Conservation (phyloP, 2,113 vertebrate genomes). For the Morone saxatilis region DNA sequence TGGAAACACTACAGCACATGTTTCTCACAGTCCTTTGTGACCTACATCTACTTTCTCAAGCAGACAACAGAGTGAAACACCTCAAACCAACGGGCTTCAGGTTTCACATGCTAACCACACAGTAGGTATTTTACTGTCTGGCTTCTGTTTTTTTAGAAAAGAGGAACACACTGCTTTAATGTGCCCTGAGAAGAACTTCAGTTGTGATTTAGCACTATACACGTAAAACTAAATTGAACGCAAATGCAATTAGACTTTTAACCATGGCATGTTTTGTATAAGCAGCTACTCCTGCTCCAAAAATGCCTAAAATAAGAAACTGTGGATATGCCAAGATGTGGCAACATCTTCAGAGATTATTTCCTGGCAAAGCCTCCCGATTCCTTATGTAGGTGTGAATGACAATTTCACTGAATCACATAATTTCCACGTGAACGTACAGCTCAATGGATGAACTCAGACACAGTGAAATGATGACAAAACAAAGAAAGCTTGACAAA, state of each 20-base stretch:
- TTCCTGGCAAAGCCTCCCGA: background rate
- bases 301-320: background rate
- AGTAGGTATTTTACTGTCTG: background rate
- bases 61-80: constrained; percentile 20
- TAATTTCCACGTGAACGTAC: background rate
- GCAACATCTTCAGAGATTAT: background rate
- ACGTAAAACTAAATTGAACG: too few relatives aligned
- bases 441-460: background rate
- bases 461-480: background rate
- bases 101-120: constrained; percentile 14
- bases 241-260: background rate
- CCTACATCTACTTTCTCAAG: constrained; percentile 18
- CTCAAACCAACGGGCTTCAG: constrained; percentile 18
- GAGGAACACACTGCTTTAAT: background rate
- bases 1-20: background rate
- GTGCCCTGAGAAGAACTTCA: too few relatives aligned
- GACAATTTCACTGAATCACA: background rate
- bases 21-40: constrained; percentile 33
- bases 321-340: background rate
- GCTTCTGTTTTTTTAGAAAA: background rate
- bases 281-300: background rate
- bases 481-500: background rate
- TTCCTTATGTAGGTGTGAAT: background rate
- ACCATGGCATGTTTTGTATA: background rate
- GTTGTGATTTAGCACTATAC: too few relatives aligned